Evolutionary conservation across 2,797 vertebrate genomes (phyloP), one percentile per base, ranked within the genome.

Genomic region (Peromyscus melanophrys): DNA sequence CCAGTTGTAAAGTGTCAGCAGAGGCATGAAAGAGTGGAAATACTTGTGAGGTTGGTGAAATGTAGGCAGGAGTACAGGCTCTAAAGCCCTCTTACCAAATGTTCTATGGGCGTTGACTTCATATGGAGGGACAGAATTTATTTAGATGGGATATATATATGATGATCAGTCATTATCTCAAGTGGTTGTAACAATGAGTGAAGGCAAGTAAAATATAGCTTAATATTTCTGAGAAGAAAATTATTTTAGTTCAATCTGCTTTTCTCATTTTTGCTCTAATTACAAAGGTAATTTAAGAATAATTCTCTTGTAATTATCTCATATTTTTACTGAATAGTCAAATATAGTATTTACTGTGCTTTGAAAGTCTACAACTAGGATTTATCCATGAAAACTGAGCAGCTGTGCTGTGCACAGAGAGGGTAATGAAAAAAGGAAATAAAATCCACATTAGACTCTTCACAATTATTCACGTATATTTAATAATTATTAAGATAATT

Each of bases 11-110:
- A 90, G 65, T 21, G 3, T 75, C 55, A 80, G 29, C 6, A 88
- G 4, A 69, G 2, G 0, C 43, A 61, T 12, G 5, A 23, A n/a
- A 73, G 4, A 4, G 12, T 67, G 0, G 14, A 61, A 6, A 77
- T 17, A 10, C 12, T 6, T 63, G 0, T 67, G 21, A 40, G 6
- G 1, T 6, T 69, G 65, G 2, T 4, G 40, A 2, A 2, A 9
- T 27, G 1, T 0, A 78, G 0, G 73, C n/a, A 14, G 71, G 8
- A 89, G 25, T 14, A 73, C 4, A 19, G 59, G 5, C 9, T 1
- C 9, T 65, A n/a, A 52, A 65, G 57, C 4, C 0, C 17, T 37
- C 21, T 16, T 25, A 40, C 43, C 46, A 65, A 57, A 80, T 69
- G 4, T 29, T 57, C 2, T 59, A 55, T 71, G 17, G 40, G 19